Evolutionary conservation across 2,888 invertebrate genomes (phyloP).

Genomic region (Mimas tiliae): DNA sequence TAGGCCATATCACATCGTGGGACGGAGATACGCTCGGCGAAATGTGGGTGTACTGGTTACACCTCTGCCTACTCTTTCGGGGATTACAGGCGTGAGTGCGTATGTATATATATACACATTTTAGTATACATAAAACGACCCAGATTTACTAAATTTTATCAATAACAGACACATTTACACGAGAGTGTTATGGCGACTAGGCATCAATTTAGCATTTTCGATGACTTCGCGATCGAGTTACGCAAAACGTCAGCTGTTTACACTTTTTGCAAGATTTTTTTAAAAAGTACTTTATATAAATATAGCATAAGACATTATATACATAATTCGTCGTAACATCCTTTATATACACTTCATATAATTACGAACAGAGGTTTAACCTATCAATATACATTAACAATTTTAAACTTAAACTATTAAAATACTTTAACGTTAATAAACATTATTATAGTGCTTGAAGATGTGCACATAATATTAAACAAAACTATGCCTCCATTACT

Average conservation of each 20-base stretch:
- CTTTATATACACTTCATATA: not conserved
- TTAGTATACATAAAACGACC: too few species aligned
- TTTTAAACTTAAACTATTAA: constrained; percentile 15
- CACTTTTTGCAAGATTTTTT: not conserved
- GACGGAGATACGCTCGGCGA: too few species aligned
- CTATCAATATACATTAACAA: constrained; percentile 7
- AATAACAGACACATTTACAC: too few species aligned
- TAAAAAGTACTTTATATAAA: not conserved
- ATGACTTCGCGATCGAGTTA: too few species aligned
- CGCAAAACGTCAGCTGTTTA: not conserved
- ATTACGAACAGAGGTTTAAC: constrained; percentile 1
- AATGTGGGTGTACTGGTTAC: too few species aligned
- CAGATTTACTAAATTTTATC: too few species aligned
- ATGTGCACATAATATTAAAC: constrained; percentile 9
- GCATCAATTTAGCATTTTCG: too few species aligned
- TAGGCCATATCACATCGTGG: too few species aligned
- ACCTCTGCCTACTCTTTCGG: too few species aligned
- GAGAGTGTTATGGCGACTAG: too few species aligned
- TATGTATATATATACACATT: too few species aligned
- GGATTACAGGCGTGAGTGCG: too few species aligned
- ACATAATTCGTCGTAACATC: constrained; percentile 4
- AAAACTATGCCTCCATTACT: not conserved
- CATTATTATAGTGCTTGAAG: constrained; percentile 8
- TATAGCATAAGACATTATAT: not conserved
- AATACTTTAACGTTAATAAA: constrained; percentile 12